Conservation (phyloP, 2,113 vertebrate species). For the Manacus vitellinus region DNA sequence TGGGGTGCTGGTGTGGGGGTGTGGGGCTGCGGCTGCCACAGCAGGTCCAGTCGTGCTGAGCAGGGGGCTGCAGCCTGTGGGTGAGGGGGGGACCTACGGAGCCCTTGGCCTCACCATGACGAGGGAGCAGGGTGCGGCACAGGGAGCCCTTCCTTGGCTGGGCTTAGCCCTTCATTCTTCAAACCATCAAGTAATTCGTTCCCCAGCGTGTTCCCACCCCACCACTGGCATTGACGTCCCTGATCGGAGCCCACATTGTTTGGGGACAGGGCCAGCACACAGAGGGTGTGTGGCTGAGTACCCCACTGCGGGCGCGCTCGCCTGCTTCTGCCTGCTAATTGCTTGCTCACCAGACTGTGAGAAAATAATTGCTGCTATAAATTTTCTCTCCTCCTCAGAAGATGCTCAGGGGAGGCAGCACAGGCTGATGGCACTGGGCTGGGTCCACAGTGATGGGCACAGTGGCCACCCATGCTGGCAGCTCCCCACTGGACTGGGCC, state of each 20-base stretch:
- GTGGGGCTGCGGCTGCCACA: fast-evolving
- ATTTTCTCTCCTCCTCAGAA: conserved; percentile 51
- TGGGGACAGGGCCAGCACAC: background rate
- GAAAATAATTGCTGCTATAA: conserved; percentile 68
- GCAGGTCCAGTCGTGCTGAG: background rate
- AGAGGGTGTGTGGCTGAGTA: background rate
- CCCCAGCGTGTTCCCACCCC: background rate
- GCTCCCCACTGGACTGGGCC: background rate
- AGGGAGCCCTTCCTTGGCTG: background rate
- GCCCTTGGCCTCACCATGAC: fast-evolving
- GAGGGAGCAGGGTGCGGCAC: background rate
- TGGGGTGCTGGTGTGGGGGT: background rate
- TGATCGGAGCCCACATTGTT: conserved; percentile 1
- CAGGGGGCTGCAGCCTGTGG: background rate
- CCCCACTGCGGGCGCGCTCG: background rate
- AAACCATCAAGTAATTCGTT: conserved; percentile 9
- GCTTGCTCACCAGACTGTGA: conserved; percentile 67
- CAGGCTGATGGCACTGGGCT: background rate
- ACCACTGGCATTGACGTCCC: conserved; percentile 44
- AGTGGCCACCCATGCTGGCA: background rate
- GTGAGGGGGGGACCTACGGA: background rate
- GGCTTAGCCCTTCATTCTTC: background rate
- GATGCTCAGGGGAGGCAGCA: background rate
- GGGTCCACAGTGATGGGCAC: background rate
- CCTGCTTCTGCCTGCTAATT: conserved; percentile 50